These are phyloP conservation scores for Paguma larvata DNA, from an alignment of 2,797 vertebrate species.

Conservation along the genomic window DNA sequence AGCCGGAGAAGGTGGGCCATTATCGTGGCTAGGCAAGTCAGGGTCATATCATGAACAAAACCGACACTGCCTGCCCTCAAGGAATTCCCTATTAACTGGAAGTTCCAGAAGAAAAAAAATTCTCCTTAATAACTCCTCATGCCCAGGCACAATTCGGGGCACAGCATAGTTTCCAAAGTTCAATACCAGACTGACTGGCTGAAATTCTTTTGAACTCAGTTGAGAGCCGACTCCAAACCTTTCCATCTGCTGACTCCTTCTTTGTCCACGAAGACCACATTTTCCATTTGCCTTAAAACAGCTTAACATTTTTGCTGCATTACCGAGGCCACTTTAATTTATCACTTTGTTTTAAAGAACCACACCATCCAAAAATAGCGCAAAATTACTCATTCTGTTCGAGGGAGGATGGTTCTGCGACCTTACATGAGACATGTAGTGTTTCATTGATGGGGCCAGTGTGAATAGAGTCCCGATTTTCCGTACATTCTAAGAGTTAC, in stretches of 20 bases:
- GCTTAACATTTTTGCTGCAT: conserved; percentile 74
- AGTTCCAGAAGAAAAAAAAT: not conserved
- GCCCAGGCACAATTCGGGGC: not conserved
- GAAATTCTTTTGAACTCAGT: conserved; percentile 1
- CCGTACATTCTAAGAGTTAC: not conserved
- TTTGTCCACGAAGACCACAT: conserved; percentile 27
- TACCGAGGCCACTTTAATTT: conserved; percentile 78
- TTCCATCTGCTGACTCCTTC: conserved; percentile 34
- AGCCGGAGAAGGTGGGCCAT: not conserved
- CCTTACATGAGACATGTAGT: not conserved
- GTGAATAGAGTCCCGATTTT: not conserved
- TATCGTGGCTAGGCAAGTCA: not conserved
- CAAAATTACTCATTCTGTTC: conserved; percentile 65
- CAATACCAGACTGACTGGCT: not conserved
- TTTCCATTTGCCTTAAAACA: conserved; percentile 74
- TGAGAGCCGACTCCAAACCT: not conserved
- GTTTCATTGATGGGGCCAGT: not conserved
- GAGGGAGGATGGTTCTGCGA: conserved; percentile 33
- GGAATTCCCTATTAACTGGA: not conserved
- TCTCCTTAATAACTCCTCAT: not conserved
- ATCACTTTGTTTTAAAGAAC: conserved; percentile 83
- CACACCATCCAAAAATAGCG: conserved; percentile 74
- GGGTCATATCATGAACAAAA: not conserved
- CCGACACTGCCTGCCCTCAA: not conserved
- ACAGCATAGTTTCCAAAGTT: not conserved